These are phyloP conservation scores for Drosophila rubida DNA, from an alignment of 2,888 invertebrate species.

Conservation along the genomic window DNA sequence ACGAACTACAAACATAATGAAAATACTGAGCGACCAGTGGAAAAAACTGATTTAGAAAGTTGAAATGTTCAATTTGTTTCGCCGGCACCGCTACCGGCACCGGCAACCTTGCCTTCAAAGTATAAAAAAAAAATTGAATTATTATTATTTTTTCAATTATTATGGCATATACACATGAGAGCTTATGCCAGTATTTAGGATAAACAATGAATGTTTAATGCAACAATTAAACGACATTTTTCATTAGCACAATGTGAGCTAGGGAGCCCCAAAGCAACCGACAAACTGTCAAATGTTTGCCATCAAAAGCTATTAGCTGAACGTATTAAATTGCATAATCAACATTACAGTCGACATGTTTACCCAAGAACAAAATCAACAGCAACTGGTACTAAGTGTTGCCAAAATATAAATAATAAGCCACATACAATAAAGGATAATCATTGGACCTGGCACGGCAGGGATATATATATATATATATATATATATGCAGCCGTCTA, in stretches of 20 bases:
- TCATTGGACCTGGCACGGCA: neutral
- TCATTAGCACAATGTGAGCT: slow-evolving; percentile 24
- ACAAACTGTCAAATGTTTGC: slow-evolving; percentile 56
- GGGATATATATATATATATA: slow-evolving; percentile 14
- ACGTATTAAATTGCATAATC: slow-evolving; percentile 67
- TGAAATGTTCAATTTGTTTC: too few species aligned
- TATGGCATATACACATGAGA: slow-evolving; percentile 29
- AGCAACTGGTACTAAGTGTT: slow-evolving; percentile 28
- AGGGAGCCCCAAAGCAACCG: slow-evolving; percentile 8
- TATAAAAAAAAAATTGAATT: too few species aligned
- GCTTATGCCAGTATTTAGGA: slow-evolving; percentile 27
- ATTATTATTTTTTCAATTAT: neutral
- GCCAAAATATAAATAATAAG: slow-evolving; percentile 64
- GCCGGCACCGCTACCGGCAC: too few species aligned
- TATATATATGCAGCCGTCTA: neutral
- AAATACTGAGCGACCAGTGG: too few species aligned
- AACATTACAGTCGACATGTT: slow-evolving; percentile 55
- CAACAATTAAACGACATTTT: slow-evolving; percentile 42
- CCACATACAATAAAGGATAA: slow-evolving; percentile 29
- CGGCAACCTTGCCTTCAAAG: too few species aligned
- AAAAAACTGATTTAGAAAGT: too few species aligned
- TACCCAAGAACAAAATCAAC: slow-evolving; percentile 41
- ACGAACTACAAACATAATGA: too few species aligned
- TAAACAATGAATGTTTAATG: slow-evolving; percentile 55
- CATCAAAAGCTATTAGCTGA: slow-evolving; percentile 63